Percentiles rank a stretch among this genome's conserved stretches.
Conservation (phyloP, 1,140 invertebrate species). For the Drosophila arawakana region DNA sequence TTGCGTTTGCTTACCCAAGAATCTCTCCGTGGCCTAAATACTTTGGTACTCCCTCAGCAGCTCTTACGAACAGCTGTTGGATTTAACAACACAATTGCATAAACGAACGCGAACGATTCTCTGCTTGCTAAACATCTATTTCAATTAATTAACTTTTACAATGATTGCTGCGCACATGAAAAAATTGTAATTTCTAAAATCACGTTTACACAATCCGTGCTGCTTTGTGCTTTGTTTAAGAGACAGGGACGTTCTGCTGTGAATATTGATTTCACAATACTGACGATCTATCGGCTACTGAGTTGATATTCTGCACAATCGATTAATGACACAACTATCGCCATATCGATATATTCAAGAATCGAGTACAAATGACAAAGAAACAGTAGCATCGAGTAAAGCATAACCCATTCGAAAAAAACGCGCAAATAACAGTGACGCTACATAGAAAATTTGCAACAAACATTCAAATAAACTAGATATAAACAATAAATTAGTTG, state of each 20-base stretch:
- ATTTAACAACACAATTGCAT: constrained; percentile 18
- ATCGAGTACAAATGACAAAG: constrained; percentile 16
- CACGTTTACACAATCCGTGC: constrained; percentile 33
- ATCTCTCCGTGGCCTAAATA: constrained; percentile 35
- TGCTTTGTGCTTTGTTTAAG: constrained; percentile 24
- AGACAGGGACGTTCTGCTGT: constrained; percentile 2
- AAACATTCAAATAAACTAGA: neutral
- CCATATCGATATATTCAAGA: neutral
- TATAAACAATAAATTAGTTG: neutral
- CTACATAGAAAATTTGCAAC: constrained; percentile 7
- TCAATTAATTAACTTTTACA: constrained; percentile 9
- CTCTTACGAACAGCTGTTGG: neutral
- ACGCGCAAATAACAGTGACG: constrained; percentile 60
- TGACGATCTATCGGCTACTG: constrained; percentile 14
- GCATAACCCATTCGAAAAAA: constrained; percentile 58
- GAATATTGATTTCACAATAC: constrained; percentile 14
- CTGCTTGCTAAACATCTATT: constrained; percentile 11
- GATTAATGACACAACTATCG: neutral
- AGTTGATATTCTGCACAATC: neutral
- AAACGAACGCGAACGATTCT: constrained; percentile 7
- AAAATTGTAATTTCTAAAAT: constrained; percentile 29
- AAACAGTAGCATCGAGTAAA: constrained; percentile 22
- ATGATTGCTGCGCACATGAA: constrained; percentile 10
- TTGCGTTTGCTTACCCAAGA: constrained; percentile 54
- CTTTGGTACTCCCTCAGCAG: constrained; percentile 13